Percentiles rank a stretch among this genome's conserved stretches.
Conservation (phyloP, 1,140 invertebrate species). For the Hylaeus volcanicus region DNA sequence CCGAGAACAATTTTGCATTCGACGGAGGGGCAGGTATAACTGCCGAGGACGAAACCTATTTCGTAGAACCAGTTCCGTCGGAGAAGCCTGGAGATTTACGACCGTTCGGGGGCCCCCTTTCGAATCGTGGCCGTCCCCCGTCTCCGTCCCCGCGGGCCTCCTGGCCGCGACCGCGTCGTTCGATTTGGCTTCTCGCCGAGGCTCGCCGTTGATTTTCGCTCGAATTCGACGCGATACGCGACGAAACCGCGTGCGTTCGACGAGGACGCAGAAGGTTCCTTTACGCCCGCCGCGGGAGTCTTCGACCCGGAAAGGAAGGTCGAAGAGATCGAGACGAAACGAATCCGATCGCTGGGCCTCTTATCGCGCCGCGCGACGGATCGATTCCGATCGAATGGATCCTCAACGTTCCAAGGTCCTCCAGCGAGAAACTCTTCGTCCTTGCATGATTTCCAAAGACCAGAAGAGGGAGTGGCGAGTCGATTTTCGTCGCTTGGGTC, state of each 20-base stretch:
- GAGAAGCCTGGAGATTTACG: slow-evolving; percentile 72
- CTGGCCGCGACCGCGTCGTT: background rate
- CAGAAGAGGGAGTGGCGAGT: too few species aligned
- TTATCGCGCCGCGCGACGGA: background rate
- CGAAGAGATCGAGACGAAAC: background rate
- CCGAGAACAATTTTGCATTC: slow-evolving; percentile 49
- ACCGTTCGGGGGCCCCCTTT: slow-evolving; percentile 66
- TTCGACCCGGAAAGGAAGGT: background rate
- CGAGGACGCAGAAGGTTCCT: slow-evolving; percentile 5
- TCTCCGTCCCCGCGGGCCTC: slow-evolving; percentile 23
- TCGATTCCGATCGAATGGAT: background rate
- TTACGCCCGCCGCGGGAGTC: background rate
- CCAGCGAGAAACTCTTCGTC: background rate
- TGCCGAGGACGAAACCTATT: slow-evolving; percentile 73
- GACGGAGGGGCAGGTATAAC: slow-evolving; percentile 68
- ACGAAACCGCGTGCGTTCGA: slow-evolving; percentile 1
- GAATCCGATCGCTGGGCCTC: background rate
- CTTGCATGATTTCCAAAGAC: too few species aligned
- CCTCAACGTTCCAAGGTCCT: background rate
- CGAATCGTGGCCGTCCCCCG: slow-evolving; percentile 32
- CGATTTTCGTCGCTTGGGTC: too few species aligned
- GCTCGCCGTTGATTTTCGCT: background rate
- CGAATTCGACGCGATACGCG: slow-evolving; percentile 4
- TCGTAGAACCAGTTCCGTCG: slow-evolving; percentile 78
- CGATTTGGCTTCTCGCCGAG: slow-evolving; percentile 27